Percentiles rank a stretch among this genome's conserved stretches.
Conservation (phyloP, 2,797 vertebrate species). For the Chiroxiphia lanceolata region DNA sequence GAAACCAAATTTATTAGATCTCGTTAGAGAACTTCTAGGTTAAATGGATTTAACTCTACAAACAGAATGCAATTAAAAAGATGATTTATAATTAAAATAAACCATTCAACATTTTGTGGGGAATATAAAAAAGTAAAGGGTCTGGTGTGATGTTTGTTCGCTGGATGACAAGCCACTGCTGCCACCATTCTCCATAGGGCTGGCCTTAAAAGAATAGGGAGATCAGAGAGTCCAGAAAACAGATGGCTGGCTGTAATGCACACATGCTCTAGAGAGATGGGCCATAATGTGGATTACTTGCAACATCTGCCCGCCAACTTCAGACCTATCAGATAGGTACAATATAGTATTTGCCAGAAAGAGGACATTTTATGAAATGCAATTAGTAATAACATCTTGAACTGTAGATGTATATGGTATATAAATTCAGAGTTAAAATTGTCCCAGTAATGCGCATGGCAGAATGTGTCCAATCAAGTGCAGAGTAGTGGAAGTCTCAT, state of each 20-base stretch:
- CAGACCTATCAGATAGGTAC: not conserved
- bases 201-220: constrained; percentile 48
- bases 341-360: not conserved
- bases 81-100: constrained; percentile 13
- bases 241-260: constrained; percentile 44
- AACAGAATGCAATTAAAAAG: not conserved
- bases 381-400: not conserved
- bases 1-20: not conserved
- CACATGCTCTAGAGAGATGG: constrained; percentile 34
- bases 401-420: not conserved
- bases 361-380: not conserved
- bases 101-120: not conserved
- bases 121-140: not conserved
- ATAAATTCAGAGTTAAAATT: not conserved
- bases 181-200: not conserved
- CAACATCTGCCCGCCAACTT: constrained; percentile 48
- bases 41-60: not conserved
- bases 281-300: constrained; percentile 20
- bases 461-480: not conserved
- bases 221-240: constrained; percentile 45
- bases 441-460: not conserved
- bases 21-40: not conserved
- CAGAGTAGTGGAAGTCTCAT: not conserved
- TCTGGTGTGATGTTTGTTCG: not conserved
- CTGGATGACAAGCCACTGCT: constrained; percentile 25